These are phyloP conservation scores for Nilaparvata lugens DNA, from an alignment of 1,140 invertebrate genomes.

Conservation along the genomic window DNA sequence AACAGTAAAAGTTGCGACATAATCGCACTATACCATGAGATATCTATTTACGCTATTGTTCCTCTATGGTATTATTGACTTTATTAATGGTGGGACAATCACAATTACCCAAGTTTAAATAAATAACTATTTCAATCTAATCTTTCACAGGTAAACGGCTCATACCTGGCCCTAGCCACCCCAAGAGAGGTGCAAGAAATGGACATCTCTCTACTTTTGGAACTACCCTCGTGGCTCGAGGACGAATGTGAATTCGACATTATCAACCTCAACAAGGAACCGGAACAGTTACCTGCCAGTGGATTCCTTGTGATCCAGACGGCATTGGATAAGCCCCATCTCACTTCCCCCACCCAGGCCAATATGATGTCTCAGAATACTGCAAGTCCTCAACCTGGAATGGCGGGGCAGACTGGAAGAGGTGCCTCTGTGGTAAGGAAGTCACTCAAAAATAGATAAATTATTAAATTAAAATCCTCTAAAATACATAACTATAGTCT, in stretches of 20 bases:
- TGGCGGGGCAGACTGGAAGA: constrained; percentile 75
- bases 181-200: constrained; percentile 96
- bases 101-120: too few relatives aligned
- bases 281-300: constrained; percentile 54
- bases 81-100: too few relatives aligned
- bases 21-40: too few relatives aligned
- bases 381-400: constrained; percentile 52
- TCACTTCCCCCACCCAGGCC: constrained; percentile 32
- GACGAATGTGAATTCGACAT: constrained; percentile 96
- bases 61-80: too few relatives aligned
- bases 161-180: constrained; percentile 82
- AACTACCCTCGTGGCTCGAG: constrained; percentile 83
- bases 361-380: constrained; percentile 22
- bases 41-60: too few relatives aligned
- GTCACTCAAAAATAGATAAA: too few relatives aligned
- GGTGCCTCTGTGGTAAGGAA: constrained; percentile 76
- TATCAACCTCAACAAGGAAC: constrained; percentile 67
- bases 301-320: constrained; percentile 91
- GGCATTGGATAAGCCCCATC: constrained; percentile 56
- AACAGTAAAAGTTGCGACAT: too few relatives aligned
- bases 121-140: background rate
- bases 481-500: too few relatives aligned
- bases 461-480: too few relatives aligned
- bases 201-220: constrained; percentile 83
- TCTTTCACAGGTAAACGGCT: constrained; percentile 56